phyloP scores from a whole-genome alignment of 2,888 invertebrate species.

The Frankliniella intonsa region DNA sequence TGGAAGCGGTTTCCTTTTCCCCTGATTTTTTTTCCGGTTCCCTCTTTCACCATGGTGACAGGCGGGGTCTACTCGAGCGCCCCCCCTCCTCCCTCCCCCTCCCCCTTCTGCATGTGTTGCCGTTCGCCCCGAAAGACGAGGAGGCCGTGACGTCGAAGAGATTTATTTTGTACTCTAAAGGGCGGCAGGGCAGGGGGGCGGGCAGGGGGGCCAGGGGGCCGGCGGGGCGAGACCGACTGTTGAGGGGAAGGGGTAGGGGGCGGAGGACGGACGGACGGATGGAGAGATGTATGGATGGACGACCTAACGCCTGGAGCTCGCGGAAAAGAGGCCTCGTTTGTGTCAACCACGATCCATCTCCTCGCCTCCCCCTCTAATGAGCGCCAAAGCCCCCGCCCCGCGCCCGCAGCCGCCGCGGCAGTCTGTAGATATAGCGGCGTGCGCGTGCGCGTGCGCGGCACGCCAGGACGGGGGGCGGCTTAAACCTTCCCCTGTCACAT shows the following conservation, averaged over 20 bases:
- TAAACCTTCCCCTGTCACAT: no score
- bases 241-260: no score
- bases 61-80: not conserved
- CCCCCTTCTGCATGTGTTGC: not conserved
- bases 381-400: no score
- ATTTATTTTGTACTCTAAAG: conserved; percentile 21
- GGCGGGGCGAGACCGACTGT: no score
- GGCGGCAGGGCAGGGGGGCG: not conserved
- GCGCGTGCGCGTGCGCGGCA: no score
- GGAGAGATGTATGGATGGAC: no score
- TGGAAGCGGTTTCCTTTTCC: not conserved
- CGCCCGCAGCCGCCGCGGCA: no score
- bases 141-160: conserved; percentile 23
- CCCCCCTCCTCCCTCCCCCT: not conserved
- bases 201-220: not conserved
- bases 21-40: not conserved
- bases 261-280: no score
- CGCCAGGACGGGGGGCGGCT: no score
- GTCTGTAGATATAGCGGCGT: no score
- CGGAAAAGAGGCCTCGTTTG: not conserved
- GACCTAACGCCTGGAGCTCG: not conserved
- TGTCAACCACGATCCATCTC: conserved; percentile 3
- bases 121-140: not conserved
- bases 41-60: no score
- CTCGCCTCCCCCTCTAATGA: not conserved